Evolutionary conservation across 2,888 invertebrate genomes (phyloP), one percentile per base, ranked within the genome.

Genomic region (Myathropa florea): DNA sequence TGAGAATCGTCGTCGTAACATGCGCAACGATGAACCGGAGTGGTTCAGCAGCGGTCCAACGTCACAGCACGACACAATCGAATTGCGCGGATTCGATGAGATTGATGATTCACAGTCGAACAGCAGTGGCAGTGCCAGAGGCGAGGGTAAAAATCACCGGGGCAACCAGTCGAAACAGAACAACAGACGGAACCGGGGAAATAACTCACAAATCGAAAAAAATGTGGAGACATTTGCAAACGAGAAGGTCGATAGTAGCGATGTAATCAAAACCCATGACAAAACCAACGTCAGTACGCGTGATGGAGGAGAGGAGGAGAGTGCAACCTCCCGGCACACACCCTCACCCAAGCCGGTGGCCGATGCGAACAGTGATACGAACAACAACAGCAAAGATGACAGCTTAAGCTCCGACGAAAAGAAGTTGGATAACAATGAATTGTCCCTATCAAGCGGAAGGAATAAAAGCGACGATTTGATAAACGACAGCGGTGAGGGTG

Each of bases 21-120:
- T 90, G 75, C 94, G 94, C 90, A 94, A 94, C 89, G 97, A 96
- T 89, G 97, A 97, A 92, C 98, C 98, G 3, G 98, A 98, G 93
- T 98, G 98, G 97, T 96, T 96, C 91, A 96, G 96, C 90, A 96
- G 96, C 83, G 98, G 98, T 60, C 98, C 98, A 61, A 96, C 96
- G 84, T 98, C 98, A 84, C 97, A 98, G 91, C 92, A 96, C 90
- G 98, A 98, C 90, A 97, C 97, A 46, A 98, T 98, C 90, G 98
- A 98, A 92, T 93, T 98, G 89, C 95, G 96, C 64, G 98, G 98
- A 21, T 98, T 98, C 93, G 98, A 98, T 90, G 97, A 97, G 76
- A 86, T 83, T 53, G 90, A 96, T 21, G 91, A 90, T 24, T 84
- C 87, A 0, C 68, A 88, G 30, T 76, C 72, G 2, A 86, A 88